Evolutionary conservation across 1,140 invertebrate species (phyloP).

Genomic region (Nymphalis io): DNA sequence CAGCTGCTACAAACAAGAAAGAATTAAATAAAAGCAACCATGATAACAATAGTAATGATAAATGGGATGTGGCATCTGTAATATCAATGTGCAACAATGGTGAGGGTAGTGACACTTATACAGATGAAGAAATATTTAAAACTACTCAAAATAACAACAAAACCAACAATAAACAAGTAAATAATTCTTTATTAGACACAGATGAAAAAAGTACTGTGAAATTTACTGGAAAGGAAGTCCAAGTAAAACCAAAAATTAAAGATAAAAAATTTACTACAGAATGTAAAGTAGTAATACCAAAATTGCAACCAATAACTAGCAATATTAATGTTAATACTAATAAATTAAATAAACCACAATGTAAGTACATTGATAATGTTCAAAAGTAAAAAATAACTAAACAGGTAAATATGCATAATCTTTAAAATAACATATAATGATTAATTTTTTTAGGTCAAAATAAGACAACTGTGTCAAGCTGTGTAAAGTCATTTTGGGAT

Average conservation of each 20-base stretch:
- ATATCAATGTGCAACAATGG: constrained; percentile 57
- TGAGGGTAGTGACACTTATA: constrained; percentile 64
- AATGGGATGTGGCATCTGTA: constrained; percentile 64
- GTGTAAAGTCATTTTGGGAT: constrained; percentile 59
- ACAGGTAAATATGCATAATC: too few relatives aligned
- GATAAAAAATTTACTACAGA: constrained; percentile 14
- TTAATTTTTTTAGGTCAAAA: constrained; percentile 43
- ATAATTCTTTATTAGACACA: constrained; percentile 19
- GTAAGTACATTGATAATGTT: constrained; percentile 2
- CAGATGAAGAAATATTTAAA: constrained; percentile 70
- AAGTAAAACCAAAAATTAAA: constrained; percentile 7
- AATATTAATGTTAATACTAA: neutral
- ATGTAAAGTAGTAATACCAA: constrained; percentile 40
- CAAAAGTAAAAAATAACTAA: neutral
- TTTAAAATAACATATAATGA: too few relatives aligned
- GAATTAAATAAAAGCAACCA: constrained; percentile 38
- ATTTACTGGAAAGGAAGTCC: constrained; percentile 20
- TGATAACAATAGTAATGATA: constrained; percentile 48
- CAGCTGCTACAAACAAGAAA: constrained; percentile 49
- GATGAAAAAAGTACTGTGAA: constrained; percentile 36
- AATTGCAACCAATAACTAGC: constrained; percentile 24
- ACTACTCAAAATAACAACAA: neutral
- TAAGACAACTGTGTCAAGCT: constrained; percentile 44
- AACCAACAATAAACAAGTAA: constrained; percentile 13
- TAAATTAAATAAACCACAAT: constrained; percentile 16